These are phyloP conservation scores for Cebidichthys violaceus DNA, from an alignment of 2,113 vertebrate species.

Conservation along the genomic window DNA sequence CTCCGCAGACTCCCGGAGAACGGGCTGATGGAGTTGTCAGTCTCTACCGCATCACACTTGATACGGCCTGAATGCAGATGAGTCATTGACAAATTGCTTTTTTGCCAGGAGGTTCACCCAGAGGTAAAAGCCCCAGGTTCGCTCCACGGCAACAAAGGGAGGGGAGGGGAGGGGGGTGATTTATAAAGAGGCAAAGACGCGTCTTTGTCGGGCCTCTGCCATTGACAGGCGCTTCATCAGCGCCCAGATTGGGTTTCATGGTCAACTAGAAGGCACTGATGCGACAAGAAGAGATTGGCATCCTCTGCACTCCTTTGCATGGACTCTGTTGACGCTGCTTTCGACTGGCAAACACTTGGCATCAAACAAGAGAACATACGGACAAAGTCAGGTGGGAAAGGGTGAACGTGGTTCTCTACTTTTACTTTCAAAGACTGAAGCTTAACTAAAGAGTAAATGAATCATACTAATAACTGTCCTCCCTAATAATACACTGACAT, in stretches of 20 bases:
- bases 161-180: conserved; percentile 43
- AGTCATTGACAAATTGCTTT: conserved; percentile 75
- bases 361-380: neutral
- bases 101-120: conserved; percentile 69
- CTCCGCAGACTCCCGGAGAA: conserved; percentile 32
- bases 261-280: conserved; percentile 71
- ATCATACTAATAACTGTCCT: neutral
- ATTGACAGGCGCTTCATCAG: conserved; percentile 77
- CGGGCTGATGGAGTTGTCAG: conserved; percentile 70
- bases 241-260: conserved; percentile 70
- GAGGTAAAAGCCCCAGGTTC: conserved; percentile 67
- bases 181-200: conserved; percentile 71
- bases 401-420: neutral
- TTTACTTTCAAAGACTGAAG: neutral
- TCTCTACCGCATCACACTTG: conserved; percentile 54
- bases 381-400: neutral
- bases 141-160: conserved; percentile 16
- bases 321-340: conserved; percentile 2
- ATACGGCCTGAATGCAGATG: conserved; percentile 78
- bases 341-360: conserved; percentile 34
- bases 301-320: conserved; percentile 33
- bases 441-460: neutral
- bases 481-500: neutral
- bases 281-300: conserved; percentile 57
- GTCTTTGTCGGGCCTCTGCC: conserved; percentile 60